These are phyloP conservation scores for Chamaea fasciata DNA, from an alignment of 2,113 vertebrate species.

Conservation along the genomic window DNA sequence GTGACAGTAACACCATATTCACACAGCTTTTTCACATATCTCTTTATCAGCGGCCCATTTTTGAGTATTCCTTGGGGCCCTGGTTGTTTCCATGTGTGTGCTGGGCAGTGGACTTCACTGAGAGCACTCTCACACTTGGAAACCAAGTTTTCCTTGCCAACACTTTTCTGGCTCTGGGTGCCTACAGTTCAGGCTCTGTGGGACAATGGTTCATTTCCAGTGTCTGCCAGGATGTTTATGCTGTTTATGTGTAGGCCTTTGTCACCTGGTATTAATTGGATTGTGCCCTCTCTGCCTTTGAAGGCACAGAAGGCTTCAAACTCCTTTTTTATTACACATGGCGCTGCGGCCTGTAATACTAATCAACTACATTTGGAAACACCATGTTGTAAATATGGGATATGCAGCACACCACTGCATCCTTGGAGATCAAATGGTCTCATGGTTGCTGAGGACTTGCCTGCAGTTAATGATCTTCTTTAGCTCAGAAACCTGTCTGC, in stretches of 20 bases:
- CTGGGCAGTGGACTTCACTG: neutral
- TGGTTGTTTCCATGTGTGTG: constrained; percentile 6
- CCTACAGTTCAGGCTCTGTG: neutral
- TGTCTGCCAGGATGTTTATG: constrained; percentile 37
- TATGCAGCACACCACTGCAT: neutral
- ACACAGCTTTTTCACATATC: constrained; percentile 53
- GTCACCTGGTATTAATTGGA: constrained; percentile 56
- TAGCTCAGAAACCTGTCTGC: neutral
- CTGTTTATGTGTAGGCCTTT: constrained; percentile 34
- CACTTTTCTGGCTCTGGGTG: neutral
- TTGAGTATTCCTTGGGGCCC: neutral
- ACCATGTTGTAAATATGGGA: neutral
- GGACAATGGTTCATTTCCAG: constrained; percentile 7
- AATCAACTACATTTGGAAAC: constrained; percentile 47
- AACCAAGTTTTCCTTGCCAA: constrained; percentile 5
- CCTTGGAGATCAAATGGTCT: constrained; percentile 48
- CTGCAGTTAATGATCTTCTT: neutral
- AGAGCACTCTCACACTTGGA: neutral
- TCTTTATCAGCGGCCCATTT: constrained; percentile 55
- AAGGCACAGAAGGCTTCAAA: constrained; percentile 47
- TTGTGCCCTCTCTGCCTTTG: constrained; percentile 58
- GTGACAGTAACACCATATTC: constrained; percentile 61
- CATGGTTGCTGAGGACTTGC: neutral
- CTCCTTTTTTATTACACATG: constrained; percentile 28
- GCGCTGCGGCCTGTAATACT: constrained; percentile 29